A percentile compares a stretch with the other conserved stretches of the same genome.
Conservation (phyloP, 2,888 invertebrate species). For the Metellina segmentata region DNA sequence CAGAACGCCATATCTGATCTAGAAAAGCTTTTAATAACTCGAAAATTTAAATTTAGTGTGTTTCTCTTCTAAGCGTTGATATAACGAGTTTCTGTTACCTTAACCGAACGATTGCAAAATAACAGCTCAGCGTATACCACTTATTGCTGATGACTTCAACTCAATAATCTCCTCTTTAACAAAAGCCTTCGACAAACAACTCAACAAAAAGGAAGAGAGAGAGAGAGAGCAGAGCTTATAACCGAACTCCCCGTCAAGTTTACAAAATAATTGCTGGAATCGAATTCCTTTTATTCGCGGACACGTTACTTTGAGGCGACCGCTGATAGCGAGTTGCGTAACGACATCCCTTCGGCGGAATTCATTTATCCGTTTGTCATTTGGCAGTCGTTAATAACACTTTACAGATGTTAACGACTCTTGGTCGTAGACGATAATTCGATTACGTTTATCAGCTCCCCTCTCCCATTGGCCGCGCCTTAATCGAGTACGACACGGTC, state of each 20-base stretch:
- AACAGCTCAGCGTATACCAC: too few relatives aligned
- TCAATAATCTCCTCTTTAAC: too few relatives aligned
- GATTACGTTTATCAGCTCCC: slow-evolving; percentile 46
- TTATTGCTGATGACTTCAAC: too few relatives aligned
- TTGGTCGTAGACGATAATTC: slow-evolving; percentile 50
- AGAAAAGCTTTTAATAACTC: too few relatives aligned
- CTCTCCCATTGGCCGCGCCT: slow-evolving; percentile 31
- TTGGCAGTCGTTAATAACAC: slow-evolving; percentile 63
- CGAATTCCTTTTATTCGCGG: background rate
- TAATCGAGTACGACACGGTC: slow-evolving; percentile 45
- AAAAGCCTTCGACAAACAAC: too few relatives aligned
- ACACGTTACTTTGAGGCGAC: slow-evolving; percentile 7
- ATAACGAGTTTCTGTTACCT: too few relatives aligned
- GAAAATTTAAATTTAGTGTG: too few relatives aligned
- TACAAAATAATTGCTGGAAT: background rate
- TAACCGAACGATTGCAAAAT: too few relatives aligned
- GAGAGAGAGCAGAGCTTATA: background rate
- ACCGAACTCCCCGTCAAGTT: background rate
- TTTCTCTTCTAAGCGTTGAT: too few relatives aligned
- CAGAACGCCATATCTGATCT: too few relatives aligned
- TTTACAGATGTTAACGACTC: slow-evolving; percentile 70
- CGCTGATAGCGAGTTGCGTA: slow-evolving; percentile 33
- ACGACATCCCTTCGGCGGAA: slow-evolving; percentile 29
- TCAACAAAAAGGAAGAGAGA: background rate
- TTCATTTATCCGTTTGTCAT: slow-evolving; percentile 61